Percentiles rank a stretch among this genome's conserved stretches.
phyloP scores from a whole-genome alignment of 2,797 vertebrate genomes.

The Neomorphus geoffroyi region DNA sequence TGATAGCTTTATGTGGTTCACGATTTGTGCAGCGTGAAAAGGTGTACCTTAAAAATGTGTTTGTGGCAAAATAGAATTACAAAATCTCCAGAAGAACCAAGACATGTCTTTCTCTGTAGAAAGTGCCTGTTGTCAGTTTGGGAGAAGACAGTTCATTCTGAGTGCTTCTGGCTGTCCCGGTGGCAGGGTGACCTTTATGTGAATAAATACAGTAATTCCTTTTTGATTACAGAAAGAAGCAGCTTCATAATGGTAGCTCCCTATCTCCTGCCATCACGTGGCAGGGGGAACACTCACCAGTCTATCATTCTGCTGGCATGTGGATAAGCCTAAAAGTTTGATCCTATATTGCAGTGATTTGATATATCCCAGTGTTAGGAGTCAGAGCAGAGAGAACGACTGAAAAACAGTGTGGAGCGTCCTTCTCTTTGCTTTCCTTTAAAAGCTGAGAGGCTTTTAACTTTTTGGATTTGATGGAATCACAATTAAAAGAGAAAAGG shows the following conservation, averaged over 20 bases:
- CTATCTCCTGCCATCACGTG: not conserved
- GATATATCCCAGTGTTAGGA: not conserved
- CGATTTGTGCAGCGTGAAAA: not conserved
- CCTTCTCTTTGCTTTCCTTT: constrained; percentile 30
- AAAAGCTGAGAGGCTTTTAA: constrained; percentile 25
- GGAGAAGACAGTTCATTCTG: not conserved
- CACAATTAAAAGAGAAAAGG: constrained; percentile 55
- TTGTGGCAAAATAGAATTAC: not conserved
- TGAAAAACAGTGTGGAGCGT: not conserved
- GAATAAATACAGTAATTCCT: constrained; percentile 40
- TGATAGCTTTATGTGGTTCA: not conserved
- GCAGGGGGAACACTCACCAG: not conserved
- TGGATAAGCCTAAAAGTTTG: not conserved
- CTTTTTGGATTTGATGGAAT: constrained; percentile 51
- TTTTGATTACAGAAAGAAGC: constrained; percentile 37
- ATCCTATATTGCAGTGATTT: not conserved
- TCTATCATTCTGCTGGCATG: not conserved
- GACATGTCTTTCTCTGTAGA: not conserved
- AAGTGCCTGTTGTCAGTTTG: not conserved
- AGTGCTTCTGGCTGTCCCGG: not conserved
- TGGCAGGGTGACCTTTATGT: constrained; percentile 27
- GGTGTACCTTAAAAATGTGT: not conserved
- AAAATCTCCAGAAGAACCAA: not conserved
- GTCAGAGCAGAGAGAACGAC: not conserved
- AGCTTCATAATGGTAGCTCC: not conserved